Base-by-base conservation (phyloP, 1,140 invertebrate species). In the Nilaparvata lugens region DNA sequence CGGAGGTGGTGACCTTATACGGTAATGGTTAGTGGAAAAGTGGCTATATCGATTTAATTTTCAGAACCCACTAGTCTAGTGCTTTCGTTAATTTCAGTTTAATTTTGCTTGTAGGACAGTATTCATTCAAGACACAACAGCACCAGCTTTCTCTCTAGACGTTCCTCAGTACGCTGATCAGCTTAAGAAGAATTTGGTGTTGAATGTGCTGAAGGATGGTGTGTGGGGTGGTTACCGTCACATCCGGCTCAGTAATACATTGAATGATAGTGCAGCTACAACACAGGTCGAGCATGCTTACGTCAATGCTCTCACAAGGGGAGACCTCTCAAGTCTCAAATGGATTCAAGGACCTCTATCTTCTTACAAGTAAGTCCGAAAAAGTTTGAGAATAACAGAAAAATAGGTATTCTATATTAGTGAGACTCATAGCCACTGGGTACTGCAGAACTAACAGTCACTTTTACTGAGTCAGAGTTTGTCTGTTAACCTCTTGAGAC, bases 311-410 rank as follows among this genome's bases (percentile, higher is more conserved):
- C 69, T 95, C 48, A 86, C 84, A 3, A 81, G 93, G 65, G 94
- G 93, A 62, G 95, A 98, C 74, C 78, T 98, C 35, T 86, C 93
- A 1, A 95, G 91, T 69, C 78, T 98, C 16, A 83, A 83, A 59
- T 98, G 95, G 95, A 89, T 98, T 64, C 92, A 97, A 77, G 88
- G 88, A 53, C 86, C 86, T 3, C 78, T 93, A 55, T 79, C 80
- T 42, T 82, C 78, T 67, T 79, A 83, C 58, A 66, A 69, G 60
- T 73, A 73, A n/a, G n/a, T n/a, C n/a, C n/a, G n/a, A n/a, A n/a
- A n/a, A n/a, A n/a, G n/a, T n/a, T n/a, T n/a, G n/a, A n/a, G n/a
- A n/a, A n/a, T n/a, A n/a, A n/a, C n/a, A n/a, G n/a, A n/a, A n/a
- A n/a, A n/a, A n/a, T n/a, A n/a, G n/a, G n/a, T n/a, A n/a, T n/a